Conservation (phyloP, 2,888 invertebrate species). For the Aporophyla nigra region DNA sequence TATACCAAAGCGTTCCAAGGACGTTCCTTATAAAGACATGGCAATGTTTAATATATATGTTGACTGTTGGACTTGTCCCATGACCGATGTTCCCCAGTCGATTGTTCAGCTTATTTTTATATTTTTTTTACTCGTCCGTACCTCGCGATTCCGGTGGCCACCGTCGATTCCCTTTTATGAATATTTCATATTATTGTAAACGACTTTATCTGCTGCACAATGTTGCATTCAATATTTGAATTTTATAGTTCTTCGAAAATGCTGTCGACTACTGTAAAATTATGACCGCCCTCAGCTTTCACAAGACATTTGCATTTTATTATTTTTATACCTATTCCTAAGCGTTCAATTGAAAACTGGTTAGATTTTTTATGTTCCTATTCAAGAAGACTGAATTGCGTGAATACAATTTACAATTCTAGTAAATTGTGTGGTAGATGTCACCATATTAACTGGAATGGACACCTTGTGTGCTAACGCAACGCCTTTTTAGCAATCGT, state of each 20-base stretch:
- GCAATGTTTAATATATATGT: constrained; percentile 69
- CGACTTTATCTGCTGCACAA: constrained; percentile 84
- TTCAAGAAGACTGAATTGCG: constrained; percentile 43
- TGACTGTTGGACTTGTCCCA: constrained; percentile 63
- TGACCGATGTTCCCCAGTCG: constrained; percentile 76
- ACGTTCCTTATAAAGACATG: constrained; percentile 73
- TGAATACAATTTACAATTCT: constrained; percentile 30
- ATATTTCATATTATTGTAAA: constrained; percentile 89
- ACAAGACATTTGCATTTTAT: constrained; percentile 57
- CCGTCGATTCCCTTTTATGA: constrained; percentile 84
- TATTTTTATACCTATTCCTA: constrained; percentile 61
- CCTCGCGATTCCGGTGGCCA: constrained; percentile 80
- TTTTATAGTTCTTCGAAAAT: constrained; percentile 82
- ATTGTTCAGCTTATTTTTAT: constrained; percentile 73
- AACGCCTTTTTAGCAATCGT: constrained; percentile 26
- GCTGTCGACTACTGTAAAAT: constrained; percentile 72
- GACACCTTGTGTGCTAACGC: constrained; percentile 24
- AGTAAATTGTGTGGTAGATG: constrained; percentile 42
- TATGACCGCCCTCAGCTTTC: constrained; percentile 67
- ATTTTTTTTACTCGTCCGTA: constrained; percentile 75
- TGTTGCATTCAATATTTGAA: constrained; percentile 83
- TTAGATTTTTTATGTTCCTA: constrained; percentile 50
- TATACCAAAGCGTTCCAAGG: constrained; percentile 70
- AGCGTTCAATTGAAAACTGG: constrained; percentile 52
- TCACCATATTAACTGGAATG: constrained; percentile 36